Base-by-base conservation (phyloP, 35 echinoderm and acorn worm genomes). In the Acanthaster planci region DNA sequence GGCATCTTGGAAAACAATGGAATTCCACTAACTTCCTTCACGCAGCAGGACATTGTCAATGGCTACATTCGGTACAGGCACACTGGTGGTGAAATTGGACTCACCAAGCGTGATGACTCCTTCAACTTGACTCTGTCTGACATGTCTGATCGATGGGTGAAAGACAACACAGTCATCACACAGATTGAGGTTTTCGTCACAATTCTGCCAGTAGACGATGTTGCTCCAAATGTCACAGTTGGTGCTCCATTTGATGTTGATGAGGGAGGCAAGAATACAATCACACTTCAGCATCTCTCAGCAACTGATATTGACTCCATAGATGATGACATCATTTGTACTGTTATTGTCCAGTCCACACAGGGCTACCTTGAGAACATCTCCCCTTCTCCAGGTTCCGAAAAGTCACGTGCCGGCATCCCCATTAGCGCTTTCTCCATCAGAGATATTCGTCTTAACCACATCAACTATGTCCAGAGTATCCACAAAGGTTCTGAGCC, bases 381-480 rank as follows among this genome's bases (percentile, higher is more conserved):
- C 53, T 90, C 96, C 40, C 96, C 96, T 55, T 92, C 96, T 18
- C 92, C 96, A 72, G 96, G 96, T 44, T 99, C 96, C 14, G 96
- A 99, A 44, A 99, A 99, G 68, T 99, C 96, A 39, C 86, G 96
- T 78, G 82, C 85, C 83, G 96, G 96, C 21, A 91, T 88, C 10
- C 89, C 96, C 16, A 94, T 99, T 72, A 94, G 80, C 76, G 88
- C 96, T 21, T 99, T 99, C 86, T 86, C 87, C 9, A 50, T 99
- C 47, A 93, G 80, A 54, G 96, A 99, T 87, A 77, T 99, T 7
- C 85, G 92, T 42, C 86, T 94, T 5, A 88, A 90, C 40, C 96
- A 99, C 83, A 89, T 99, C 96, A 94, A 94, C 86, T 99, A 99
- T 76, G 96, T 99, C 18, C 92, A 99, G 81, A 99, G 92, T 67